phyloP scores from a whole-genome alignment of 1,140 invertebrate species.

The Limonius californicus region DNA sequence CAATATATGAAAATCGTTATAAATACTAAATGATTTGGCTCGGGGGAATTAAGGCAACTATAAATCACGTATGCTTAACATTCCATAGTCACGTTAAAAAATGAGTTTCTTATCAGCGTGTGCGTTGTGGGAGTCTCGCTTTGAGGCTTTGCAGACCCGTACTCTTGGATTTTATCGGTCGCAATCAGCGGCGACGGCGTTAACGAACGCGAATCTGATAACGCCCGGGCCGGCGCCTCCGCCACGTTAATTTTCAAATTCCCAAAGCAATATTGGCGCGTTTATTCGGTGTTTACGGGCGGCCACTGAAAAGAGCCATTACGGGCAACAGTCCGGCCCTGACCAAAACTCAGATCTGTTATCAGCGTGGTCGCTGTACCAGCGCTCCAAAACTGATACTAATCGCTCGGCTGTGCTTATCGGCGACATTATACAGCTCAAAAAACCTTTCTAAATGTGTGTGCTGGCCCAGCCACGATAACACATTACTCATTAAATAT shows the following conservation, averaged over 20 bases:
- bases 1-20: constrained; percentile 17
- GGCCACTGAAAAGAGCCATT: no score
- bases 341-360: constrained; percentile 6
- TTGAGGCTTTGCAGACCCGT: constrained; percentile 4
- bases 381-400: constrained; percentile 6
- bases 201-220: no score
- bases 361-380: neutral
- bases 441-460: constrained; percentile 12
- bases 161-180: neutral
- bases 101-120: constrained; percentile 9
- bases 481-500: constrained; percentile 12
- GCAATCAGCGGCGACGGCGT: no score
- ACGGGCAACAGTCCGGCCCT: no score
- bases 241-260: no score
- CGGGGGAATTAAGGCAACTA: constrained; percentile 15
- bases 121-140: constrained; percentile 12
- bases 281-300: no score
- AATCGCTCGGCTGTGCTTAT: constrained; percentile 1
- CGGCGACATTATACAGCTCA: constrained; percentile 5
- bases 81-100: constrained; percentile 14
- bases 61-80: constrained; percentile 17
- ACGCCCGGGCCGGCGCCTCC: no score
- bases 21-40: constrained; percentile 3
- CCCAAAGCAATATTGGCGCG: no score
- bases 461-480: constrained; percentile 3